These are phyloP conservation scores for Neolamprologus longior DNA, from an alignment of 2,113 vertebrate genomes.

Conservation along the genomic window DNA sequence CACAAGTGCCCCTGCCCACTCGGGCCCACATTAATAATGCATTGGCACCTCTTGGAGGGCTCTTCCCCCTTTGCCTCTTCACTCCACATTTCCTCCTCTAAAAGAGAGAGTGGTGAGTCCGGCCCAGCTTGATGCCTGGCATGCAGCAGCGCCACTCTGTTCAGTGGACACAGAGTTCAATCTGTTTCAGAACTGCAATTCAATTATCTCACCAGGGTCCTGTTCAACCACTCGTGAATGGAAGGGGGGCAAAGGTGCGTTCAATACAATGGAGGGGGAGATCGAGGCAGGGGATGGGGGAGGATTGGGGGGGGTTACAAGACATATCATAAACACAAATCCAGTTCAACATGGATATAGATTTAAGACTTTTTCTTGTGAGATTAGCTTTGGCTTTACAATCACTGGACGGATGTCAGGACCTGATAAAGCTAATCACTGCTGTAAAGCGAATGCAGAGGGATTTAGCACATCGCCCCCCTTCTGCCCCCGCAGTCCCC, in stretches of 20 bases:
- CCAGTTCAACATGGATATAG: slow-evolving; percentile 34
- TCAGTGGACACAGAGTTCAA: slow-evolving; percentile 71
- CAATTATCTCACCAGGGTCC: slow-evolving; percentile 71
- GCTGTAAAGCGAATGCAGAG: slow-evolving; percentile 37
- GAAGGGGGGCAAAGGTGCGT: slow-evolving; percentile 35
- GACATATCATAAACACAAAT: slow-evolving; percentile 39
- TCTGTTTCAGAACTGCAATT: slow-evolving; percentile 75
- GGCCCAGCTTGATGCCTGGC: slow-evolving; percentile 65
- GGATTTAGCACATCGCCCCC: slow-evolving; percentile 42
- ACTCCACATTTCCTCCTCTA: slow-evolving; percentile 46
- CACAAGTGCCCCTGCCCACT: slow-evolving; percentile 69
- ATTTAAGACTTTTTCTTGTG: slow-evolving; percentile 46
- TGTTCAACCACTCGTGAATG: slow-evolving; percentile 61
- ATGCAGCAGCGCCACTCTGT: slow-evolving; percentile 52
- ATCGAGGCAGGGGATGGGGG: background rate
- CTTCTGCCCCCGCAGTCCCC: background rate
- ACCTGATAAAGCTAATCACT: slow-evolving; percentile 68
- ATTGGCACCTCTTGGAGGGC: slow-evolving; percentile 55
- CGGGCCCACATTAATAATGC: slow-evolving; percentile 88
- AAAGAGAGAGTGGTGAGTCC: slow-evolving; percentile 48
- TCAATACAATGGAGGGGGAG: background rate
- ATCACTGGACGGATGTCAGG: slow-evolving; percentile 57
- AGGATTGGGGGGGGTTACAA: background rate
- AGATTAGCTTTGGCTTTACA: slow-evolving; percentile 56
- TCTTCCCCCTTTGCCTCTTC: slow-evolving; percentile 43